These are phyloP conservation scores for Sycobia sp. DNA, from an alignment of 1,140 invertebrate species.

Conservation along the genomic window DNA sequence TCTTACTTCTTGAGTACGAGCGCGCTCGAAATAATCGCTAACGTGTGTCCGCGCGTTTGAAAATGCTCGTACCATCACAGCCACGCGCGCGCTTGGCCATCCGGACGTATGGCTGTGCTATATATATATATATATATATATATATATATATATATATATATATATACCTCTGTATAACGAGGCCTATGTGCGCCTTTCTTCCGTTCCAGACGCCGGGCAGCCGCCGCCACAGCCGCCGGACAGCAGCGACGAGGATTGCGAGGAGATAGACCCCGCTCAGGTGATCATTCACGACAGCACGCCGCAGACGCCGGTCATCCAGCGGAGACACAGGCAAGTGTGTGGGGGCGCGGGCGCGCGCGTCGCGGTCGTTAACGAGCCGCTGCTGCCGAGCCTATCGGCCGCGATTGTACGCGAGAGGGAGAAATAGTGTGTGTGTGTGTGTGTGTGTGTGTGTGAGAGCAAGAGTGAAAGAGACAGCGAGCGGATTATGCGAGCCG, in stretches of 20 bases:
- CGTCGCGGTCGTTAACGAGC: conserved; percentile 11
- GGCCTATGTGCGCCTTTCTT: conserved; percentile 13
- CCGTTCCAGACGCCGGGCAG: conserved; percentile 41
- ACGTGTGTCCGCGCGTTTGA: too few species aligned
- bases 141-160: too few species aligned
- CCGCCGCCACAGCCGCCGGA: too few species aligned
- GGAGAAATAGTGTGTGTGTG: too few species aligned
- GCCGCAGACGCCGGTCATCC: conserved; percentile 71
- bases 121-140: too few species aligned
- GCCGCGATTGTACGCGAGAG: conserved; percentile 2
- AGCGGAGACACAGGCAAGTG: conserved; percentile 57
- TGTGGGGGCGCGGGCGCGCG: background rate
- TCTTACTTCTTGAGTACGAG: too few species aligned
- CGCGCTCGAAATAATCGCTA: too few species aligned
- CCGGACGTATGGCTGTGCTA: too few species aligned
- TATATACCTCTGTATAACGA: conserved; percentile 26
- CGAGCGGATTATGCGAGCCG: background rate
- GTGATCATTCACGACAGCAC: conserved; percentile 80
- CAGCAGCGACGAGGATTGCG: conserved; percentile 59
- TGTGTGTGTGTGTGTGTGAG: too few species aligned
- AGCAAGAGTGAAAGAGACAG: background rate
- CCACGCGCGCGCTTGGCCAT: too few species aligned
- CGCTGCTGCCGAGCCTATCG: background rate
- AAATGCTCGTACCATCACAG: too few species aligned
- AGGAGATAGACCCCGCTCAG: conserved; percentile 72